Percentiles rank a stretch among this genome's conserved stretches.
Evolutionary conservation across 2,113 vertebrate genomes (phyloP).

Genomic region (Hipposideros armiger): DNA sequence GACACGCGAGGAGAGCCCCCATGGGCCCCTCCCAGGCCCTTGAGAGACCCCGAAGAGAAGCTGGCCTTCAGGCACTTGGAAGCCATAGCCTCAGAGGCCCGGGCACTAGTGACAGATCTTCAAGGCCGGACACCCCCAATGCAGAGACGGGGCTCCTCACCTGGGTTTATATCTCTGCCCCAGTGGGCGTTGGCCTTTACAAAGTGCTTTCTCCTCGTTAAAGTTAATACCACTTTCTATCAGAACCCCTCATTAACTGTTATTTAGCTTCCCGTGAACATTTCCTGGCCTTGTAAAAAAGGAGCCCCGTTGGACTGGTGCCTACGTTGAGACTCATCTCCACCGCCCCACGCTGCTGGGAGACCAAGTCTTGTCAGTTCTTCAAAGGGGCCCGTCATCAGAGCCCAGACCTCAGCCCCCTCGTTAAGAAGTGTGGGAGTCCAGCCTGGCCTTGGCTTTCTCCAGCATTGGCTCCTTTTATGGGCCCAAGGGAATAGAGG

Average conservation of each 20-base stretch:
- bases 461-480: constrained; percentile 43
- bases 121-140: not conserved
- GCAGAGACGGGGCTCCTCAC: not conserved
- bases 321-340: constrained; percentile 30
- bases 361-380: constrained; percentile 56
- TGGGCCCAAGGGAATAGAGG: not conserved
- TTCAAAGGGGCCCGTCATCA: constrained; percentile 80
- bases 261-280: constrained; percentile 74
- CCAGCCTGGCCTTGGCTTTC: not conserved
- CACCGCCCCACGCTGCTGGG: not conserved
- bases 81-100: constrained; percentile 71
- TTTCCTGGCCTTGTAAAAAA: constrained; percentile 62
- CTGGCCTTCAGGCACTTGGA: constrained; percentile 78
- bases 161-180: constrained; percentile 71
- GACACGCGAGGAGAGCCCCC: not conserved
- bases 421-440: constrained; percentile 58
- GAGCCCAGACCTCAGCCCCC: constrained; percentile 37
- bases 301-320: constrained; percentile 46
- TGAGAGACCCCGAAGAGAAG: constrained; percentile 80
- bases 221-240: constrained; percentile 81
- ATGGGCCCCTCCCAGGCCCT: not conserved
- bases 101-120: not conserved
- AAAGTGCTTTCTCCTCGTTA: constrained; percentile 80
- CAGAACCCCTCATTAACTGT: constrained; percentile 75
- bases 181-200: constrained; percentile 75